Base-by-base conservation (phyloP, 1,140 invertebrate genomes). In the Sycobia sp. region DNA sequence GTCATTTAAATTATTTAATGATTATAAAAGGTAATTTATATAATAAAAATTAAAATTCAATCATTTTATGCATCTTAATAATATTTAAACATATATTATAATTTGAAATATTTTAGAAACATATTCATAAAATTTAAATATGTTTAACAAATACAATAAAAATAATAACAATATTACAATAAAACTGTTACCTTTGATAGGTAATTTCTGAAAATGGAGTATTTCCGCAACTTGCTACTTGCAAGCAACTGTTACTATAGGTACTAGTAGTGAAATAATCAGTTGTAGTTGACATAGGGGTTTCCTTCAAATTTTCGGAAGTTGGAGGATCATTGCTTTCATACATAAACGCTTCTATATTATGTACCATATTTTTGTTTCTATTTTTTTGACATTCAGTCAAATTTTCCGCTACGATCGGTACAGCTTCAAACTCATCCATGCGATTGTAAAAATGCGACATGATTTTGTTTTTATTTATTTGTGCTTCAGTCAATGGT, bases 251-350 rank as follows among this genome's bases (percentile, higher is more conserved):
- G 11, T 32, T 11, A 29, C 73, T 79, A 16, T 74, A 75, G 0
- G 69, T 67, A 2, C 77, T 78, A 4, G 68, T 66, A 4, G 72
- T 69, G 29, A 77, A 77, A 41, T 75, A 70, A 49, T 82, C 80
- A 0, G 79, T 82, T 2, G 74, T 76, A 22, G 76, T 81, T 0
- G 80, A 82, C 79, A 81, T 82, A 2, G 79, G 79, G 0, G 79
- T 80, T 36, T 73, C 55, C 49, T 43, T 67, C 0, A 34, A 1
- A 7, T 58, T 53, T 25, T 57, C 16, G 23, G 53, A n/a, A 1
- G 43, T 27, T 14, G 22, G n/a, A 41, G 41, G 14, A n/a, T 43
- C 36, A 14, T 54, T 23, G 32, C 32, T 39, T n/a, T 58, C 47
- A 34, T 65, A 69, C 56, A 49, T 44, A 13, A 65, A 65, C 9